Percentiles rank a stretch among this genome's conserved stretches.
Evolutionary conservation across 2,888 invertebrate genomes (phyloP).

Genomic region (Alcis repandata): DNA sequence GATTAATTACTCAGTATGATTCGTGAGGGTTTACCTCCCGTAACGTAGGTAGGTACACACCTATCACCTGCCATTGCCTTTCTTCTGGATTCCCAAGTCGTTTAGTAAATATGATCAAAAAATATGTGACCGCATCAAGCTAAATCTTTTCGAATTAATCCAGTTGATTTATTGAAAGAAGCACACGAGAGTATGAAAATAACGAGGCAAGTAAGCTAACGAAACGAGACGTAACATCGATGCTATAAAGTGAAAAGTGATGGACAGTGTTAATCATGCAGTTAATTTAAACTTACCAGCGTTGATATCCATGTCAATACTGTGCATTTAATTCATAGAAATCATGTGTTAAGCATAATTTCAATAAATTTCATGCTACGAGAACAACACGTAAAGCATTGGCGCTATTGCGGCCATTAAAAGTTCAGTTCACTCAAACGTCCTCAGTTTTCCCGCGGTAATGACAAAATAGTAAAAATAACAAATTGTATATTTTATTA

Average conservation of each 20-base stretch:
- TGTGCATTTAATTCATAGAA: slow-evolving; percentile 62
- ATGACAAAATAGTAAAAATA: slow-evolving; percentile 49
- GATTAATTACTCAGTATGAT: neutral
- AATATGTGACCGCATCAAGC: neutral
- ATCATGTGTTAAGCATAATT: slow-evolving; percentile 61
- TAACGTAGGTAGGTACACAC: slow-evolving; percentile 13
- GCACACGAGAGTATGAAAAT: slow-evolving; percentile 16
- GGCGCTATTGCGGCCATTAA: slow-evolving; percentile 86
- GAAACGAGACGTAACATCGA: slow-evolving; percentile 4
- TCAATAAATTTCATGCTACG: slow-evolving; percentile 66
- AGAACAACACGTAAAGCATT: slow-evolving; percentile 81
- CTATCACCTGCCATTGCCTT: neutral
- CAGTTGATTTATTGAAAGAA: slow-evolving; percentile 2
- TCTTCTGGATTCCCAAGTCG: neutral
- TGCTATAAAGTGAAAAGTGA: slow-evolving; percentile 8
- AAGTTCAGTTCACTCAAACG: slow-evolving; percentile 72
- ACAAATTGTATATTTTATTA: slow-evolving; percentile 1
- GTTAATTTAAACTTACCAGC: slow-evolving; percentile 69
- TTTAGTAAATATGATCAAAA: neutral
- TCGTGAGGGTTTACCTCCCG: slow-evolving; percentile 7
- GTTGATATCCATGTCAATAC: slow-evolving; percentile 82
- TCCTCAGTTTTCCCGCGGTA: slow-evolving; percentile 84
- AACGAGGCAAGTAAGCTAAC: slow-evolving; percentile 30
- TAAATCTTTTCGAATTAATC: neutral
- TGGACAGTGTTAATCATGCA: slow-evolving; percentile 10